phyloP scores from a whole-genome alignment of 2,113 vertebrate species.

The Gallinago paraguaiae region DNA sequence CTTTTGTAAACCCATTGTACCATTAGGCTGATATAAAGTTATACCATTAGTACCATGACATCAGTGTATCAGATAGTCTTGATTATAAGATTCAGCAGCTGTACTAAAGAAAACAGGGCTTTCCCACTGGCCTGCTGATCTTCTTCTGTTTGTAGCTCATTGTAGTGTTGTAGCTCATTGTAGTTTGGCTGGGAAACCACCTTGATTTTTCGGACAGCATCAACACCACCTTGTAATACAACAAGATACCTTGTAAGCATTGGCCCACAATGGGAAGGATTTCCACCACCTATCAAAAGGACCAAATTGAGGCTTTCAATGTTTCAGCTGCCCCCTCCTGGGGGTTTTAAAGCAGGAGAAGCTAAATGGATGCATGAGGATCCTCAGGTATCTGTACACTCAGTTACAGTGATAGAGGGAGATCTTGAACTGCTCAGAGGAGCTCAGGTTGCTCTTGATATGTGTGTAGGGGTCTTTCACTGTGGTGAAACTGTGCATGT shows the following conservation, averaged over 20 bases:
- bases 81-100: constrained; percentile 6
- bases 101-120: background rate
- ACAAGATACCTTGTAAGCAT: background rate
- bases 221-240: too few species aligned
- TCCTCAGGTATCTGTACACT: background rate
- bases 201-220: background rate
- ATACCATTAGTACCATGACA: constrained; percentile 37
- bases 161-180: too few species aligned
- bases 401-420: background rate
- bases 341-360: background rate
- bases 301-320: background rate
- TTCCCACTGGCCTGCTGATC: background rate
- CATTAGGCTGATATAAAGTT: background rate
- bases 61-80: constrained; percentile 8
- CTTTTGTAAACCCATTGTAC: constrained; percentile 54
- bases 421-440: background rate
- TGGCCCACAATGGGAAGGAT: background rate
- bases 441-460: background rate
- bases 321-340: background rate
- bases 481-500: background rate
- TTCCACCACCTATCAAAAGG: background rate
- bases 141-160: background rate
- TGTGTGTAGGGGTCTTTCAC: background rate
- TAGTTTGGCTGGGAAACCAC: background rate
- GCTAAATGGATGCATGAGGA: background rate